These are phyloP conservation scores for Pomacea canaliculata DNA, from an alignment of 2,888 invertebrate species.

Conservation along the genomic window DNA sequence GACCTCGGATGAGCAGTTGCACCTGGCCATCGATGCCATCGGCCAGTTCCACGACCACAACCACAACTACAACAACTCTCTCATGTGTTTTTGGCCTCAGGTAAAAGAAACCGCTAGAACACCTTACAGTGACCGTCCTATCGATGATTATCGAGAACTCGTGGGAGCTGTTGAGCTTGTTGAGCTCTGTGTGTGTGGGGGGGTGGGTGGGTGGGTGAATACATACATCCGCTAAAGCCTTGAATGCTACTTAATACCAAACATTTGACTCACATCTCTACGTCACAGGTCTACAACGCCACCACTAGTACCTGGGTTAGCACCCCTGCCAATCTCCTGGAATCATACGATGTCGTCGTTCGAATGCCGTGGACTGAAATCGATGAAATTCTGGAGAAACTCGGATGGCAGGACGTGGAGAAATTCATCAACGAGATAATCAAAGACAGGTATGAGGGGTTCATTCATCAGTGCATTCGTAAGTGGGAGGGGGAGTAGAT, in stretches of 20 bases:
- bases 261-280: no score
- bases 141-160: no score
- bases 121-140: not conserved
- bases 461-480: no score
- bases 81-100: conserved; percentile 62
- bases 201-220: no score
- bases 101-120: not conserved
- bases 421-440: conserved; percentile 40
- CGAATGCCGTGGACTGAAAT: conserved; percentile 39
- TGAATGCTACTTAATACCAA: no score
- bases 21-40: conserved; percentile 38
- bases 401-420: conserved; percentile 45
- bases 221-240: no score
- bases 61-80: conserved; percentile 44
- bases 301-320: conserved; percentile 36
- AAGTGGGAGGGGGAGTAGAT: no score
- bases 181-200: no score
- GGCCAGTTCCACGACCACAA: conserved; percentile 51
- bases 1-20: conserved; percentile 29
- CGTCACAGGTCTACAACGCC: conserved; percentile 20
- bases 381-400: conserved; percentile 42
- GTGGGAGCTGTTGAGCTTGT: no score
- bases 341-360: conserved; percentile 44
- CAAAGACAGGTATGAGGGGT: conserved; percentile 36
- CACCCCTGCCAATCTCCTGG: conserved; percentile 43